A percentile compares a stretch with the other conserved stretches of the same genome.
These are phyloP conservation scores for Cybosia mesomella DNA, from an alignment of 2,888 invertebrate species.

Conservation along the genomic window DNA sequence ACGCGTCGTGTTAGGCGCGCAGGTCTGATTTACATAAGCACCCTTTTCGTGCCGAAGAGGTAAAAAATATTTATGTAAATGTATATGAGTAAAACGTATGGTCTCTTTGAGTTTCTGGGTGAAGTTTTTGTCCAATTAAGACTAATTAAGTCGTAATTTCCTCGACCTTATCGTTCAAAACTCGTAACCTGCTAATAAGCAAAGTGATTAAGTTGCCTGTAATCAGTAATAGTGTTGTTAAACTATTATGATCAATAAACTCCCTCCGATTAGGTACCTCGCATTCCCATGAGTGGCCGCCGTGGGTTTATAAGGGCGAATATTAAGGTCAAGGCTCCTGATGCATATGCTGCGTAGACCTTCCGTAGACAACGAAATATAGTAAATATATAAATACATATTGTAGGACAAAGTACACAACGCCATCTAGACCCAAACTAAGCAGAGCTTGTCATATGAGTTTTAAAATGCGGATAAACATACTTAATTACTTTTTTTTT, in stretches of 20 bases:
- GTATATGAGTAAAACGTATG: too few relatives aligned
- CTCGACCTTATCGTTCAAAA: not conserved
- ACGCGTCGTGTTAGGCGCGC: too few relatives aligned
- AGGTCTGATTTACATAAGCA: too few relatives aligned
- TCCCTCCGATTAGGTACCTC: not conserved
- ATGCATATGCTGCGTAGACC: not conserved
- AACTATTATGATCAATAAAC: slow-evolving; percentile 21
- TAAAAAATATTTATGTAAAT: too few relatives aligned
- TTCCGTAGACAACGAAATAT: not conserved
- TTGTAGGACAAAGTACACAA: too few relatives aligned
- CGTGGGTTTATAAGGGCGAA: not conserved
- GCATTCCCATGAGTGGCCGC: not conserved
- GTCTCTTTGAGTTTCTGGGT: too few relatives aligned
- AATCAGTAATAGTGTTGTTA: slow-evolving; percentile 18
- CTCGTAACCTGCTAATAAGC: slow-evolving; percentile 4
- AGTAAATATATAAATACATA: too few relatives aligned
- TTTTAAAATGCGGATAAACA: too few relatives aligned
- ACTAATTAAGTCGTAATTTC: not conserved
- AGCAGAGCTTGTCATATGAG: too few relatives aligned
- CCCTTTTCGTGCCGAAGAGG: too few relatives aligned
- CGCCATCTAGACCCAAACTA: too few relatives aligned
- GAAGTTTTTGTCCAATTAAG: not conserved
- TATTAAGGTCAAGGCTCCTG: not conserved
- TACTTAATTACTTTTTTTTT: too few relatives aligned
- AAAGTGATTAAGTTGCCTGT: slow-evolving; percentile 8